A percentile compares a stretch with the other conserved stretches of the same genome.
These are phyloP conservation scores for Rhea pennata DNA, from an alignment of 2,113 vertebrate genomes.

Conservation along the genomic window DNA sequence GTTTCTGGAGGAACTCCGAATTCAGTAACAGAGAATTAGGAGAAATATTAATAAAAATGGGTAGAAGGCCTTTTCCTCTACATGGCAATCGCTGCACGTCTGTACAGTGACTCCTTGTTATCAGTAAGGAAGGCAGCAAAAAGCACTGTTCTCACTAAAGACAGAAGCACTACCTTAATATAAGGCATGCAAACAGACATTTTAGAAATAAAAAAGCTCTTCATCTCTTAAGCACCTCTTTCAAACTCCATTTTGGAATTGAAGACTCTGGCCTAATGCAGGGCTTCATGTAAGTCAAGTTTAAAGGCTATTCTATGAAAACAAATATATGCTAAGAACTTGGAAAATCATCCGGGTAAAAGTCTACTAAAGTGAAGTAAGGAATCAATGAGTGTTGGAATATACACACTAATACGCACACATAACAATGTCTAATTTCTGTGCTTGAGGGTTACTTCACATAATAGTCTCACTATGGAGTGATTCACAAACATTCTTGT, in stretches of 20 bases:
- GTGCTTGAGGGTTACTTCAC: not conserved
- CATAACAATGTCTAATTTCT: not conserved
- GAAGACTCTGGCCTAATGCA: not conserved
- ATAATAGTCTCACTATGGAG: not conserved
- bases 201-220: not conserved
- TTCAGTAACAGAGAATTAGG: not conserved
- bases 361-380: not conserved
- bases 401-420: not conserved
- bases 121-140: not conserved
- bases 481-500: not conserved
- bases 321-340: not conserved
- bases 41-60: not conserved
- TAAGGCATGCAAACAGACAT: not conserved
- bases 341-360: not conserved
- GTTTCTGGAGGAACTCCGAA: not conserved
- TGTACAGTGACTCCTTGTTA: fast-evolving
- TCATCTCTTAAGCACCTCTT: not conserved
- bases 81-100: not conserved
- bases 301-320: not conserved
- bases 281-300: not conserved
- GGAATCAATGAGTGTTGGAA: not conserved
- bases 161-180: not conserved
- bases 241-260: not conserved
- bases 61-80: not conserved
- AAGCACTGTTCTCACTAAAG: not conserved